Percentiles rank a stretch among this genome's conserved stretches.
Evolutionary conservation across 2,797 vertebrate species (phyloP).

Genomic region (Simalia tracyae): DNA sequence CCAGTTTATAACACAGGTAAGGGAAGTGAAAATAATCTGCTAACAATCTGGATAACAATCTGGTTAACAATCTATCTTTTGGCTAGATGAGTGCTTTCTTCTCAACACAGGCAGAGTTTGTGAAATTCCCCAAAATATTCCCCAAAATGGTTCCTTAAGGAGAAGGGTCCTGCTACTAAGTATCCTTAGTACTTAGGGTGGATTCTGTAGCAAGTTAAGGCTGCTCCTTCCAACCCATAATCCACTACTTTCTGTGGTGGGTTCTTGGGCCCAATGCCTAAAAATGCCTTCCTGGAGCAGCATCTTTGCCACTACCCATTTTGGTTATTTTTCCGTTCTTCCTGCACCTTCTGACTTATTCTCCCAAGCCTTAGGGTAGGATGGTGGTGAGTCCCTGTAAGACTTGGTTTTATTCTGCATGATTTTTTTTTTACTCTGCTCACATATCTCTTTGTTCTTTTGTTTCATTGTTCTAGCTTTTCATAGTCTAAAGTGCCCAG

Average conservation of each 20-base stretch:
- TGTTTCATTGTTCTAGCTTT: too few relatives aligned
- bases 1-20: conserved; percentile 84
- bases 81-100: background rate
- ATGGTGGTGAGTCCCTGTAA: too few relatives aligned
- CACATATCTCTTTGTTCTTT: too few relatives aligned
- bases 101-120: background rate
- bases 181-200: background rate
- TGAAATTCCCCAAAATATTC: background rate
- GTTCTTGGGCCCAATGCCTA: background rate
- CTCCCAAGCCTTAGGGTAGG: too few relatives aligned
- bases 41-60: background rate
- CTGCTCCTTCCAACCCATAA: background rate
- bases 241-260: background rate
- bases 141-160: background rate
- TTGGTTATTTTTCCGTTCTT: background rate
- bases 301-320: background rate
- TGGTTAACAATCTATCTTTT: background rate
- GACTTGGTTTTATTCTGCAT: too few relatives aligned
- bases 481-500: too few relatives aligned
- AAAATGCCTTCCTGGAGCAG: background rate
- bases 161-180: background rate
- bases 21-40: background rate
- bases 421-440: too few relatives aligned
- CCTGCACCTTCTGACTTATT: background rate
- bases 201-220: background rate